Percentiles rank a stretch among this genome's conserved stretches.
These are phyloP conservation scores for Carabus problematicus DNA, from an alignment of 2,888 invertebrate genomes.

Conservation along the genomic window DNA sequence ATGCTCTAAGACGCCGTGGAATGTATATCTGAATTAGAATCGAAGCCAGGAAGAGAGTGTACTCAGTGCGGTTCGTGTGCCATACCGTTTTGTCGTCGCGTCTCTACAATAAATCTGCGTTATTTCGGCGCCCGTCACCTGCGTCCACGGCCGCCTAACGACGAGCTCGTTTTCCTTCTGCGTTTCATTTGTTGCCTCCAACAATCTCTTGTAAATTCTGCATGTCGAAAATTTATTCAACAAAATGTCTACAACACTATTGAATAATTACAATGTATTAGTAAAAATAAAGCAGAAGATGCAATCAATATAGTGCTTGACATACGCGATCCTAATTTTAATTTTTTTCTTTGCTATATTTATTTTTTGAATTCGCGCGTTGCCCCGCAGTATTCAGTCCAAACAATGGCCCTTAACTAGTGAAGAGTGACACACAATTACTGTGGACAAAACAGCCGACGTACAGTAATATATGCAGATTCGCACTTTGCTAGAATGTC, in stretches of 20 bases:
- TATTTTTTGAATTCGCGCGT: neutral
- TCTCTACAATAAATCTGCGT: conserved; percentile 50
- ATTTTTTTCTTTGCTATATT: neutral
- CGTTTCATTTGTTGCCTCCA: no score
- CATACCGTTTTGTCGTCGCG: conserved; percentile 44
- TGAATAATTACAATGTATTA: no score
- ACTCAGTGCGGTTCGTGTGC: conserved; percentile 3
- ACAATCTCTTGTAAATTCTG: no score
- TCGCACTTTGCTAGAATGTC: conserved; percentile 6
- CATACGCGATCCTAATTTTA: no score
- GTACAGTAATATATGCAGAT: conserved; percentile 10
- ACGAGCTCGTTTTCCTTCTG: neutral
- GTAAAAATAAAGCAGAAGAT: no score
- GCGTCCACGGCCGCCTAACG: conserved; percentile 45
- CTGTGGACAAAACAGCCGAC: neutral
- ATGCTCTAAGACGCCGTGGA: conserved; percentile 11
- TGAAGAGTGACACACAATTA: conserved; percentile 10
- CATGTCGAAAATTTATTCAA: no score
- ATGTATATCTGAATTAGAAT: conserved; percentile 39
- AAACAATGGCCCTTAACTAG: conserved; percentile 17
- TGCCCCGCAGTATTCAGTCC: neutral
- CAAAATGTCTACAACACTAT: no score
- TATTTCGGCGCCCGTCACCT: conserved; percentile 49
- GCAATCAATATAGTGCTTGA: no score
- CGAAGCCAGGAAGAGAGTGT: conserved; percentile 9